Evolutionary conservation across 2,888 invertebrate genomes (phyloP).

Genomic region (Meiosimyza platycephala): DNA sequence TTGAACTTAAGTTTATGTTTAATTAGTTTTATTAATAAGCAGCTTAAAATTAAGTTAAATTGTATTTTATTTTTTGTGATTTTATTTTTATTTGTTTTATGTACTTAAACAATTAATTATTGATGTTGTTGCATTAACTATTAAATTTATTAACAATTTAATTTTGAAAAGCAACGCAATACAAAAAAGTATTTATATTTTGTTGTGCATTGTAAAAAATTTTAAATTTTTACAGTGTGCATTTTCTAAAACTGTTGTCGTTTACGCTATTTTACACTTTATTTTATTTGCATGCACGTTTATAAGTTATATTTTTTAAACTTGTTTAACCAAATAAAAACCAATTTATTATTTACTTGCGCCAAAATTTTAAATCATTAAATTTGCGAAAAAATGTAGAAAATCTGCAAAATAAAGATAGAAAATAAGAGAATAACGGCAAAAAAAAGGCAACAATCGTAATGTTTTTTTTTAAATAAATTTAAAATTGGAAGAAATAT

Average conservation of each 20-base stretch:
- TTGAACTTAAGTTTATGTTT: not conserved
- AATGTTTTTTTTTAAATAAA: not conserved
- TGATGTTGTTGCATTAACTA: slow-evolving; percentile 1
- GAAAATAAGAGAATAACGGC: not conserved
- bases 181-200: not conserved
- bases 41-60: slow-evolving; percentile 6
- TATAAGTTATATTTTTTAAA: slow-evolving; percentile 22
- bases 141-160: slow-evolving; percentile 1
- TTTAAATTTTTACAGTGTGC: slow-evolving; percentile 14
- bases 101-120: slow-evolving; percentile 15
- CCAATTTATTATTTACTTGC: slow-evolving; percentile 29
- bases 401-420: slow-evolving; percentile 22
- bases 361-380: slow-evolving; percentile 39
- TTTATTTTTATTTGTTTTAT: not conserved
- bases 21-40: slow-evolving; percentile 13
- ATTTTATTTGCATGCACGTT: slow-evolving; percentile 29
- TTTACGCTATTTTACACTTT: slow-evolving; percentile 39
- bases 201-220: too few relatives aligned
- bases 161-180: slow-evolving; percentile 5
- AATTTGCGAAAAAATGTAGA: slow-evolving; percentile 11
- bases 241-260: not conserved
- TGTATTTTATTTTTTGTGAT: slow-evolving; percentile 21
- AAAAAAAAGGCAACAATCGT: not conserved
- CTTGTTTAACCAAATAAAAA: slow-evolving; percentile 17
- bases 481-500: too few relatives aligned